These are phyloP conservation scores for Phenacoccus solenopsis DNA, from an alignment of 1,140 invertebrate genomes.

Conservation along the genomic window DNA sequence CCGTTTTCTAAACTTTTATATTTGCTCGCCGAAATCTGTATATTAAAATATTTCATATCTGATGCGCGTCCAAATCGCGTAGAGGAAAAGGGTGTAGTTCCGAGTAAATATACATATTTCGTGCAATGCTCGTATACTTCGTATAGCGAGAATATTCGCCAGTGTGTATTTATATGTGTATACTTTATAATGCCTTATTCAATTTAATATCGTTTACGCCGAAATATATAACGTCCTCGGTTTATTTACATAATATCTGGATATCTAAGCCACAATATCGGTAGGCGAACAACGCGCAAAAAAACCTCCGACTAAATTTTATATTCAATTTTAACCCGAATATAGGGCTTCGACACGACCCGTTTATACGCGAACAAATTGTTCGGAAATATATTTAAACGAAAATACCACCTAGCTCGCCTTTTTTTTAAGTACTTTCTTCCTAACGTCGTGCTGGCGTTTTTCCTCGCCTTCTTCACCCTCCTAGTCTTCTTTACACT, in stretches of 20 bases:
- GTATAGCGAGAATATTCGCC: not conserved
- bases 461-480: no score
- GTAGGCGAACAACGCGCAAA: not conserved
- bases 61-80: no score
- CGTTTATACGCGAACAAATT: not conserved
- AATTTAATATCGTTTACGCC: not conserved
- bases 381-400: slow-evolving; percentile 3
- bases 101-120: not conserved
- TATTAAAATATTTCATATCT: no score
- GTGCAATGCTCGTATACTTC: not conserved
- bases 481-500: no score
- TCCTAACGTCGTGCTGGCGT: no score
- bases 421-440: no score
- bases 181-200: slow-evolving; percentile 3
- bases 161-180: not conserved
- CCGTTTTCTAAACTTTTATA: not conserved
- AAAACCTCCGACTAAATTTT: not conserved
- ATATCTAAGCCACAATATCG: slow-evolving; percentile 1
- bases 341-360: not conserved
- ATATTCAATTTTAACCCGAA: not conserved
- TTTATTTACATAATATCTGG: not conserved
- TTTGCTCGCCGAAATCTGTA: no score
- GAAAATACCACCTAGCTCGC: not conserved
- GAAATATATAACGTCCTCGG: not conserved
- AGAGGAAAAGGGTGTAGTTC: no score